phyloP scores from a whole-genome alignment of 2,797 vertebrate species.

The Champsocephalus gunnari region DNA sequence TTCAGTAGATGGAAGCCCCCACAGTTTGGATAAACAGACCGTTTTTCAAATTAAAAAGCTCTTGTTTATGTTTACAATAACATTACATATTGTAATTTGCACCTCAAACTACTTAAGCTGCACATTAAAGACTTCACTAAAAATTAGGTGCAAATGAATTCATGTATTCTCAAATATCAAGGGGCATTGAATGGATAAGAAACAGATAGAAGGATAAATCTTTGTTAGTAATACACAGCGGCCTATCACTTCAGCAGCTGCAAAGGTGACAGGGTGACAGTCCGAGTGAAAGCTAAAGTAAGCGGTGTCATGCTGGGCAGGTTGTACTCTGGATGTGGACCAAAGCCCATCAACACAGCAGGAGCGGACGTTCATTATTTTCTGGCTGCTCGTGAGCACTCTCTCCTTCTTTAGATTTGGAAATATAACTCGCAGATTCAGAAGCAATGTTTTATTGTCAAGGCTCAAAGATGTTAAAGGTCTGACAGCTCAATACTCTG shows the following conservation, averaged over 20 bases:
- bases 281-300: conserved; percentile 41
- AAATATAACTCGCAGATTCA: conserved; percentile 23
- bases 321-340: conserved; percentile 47
- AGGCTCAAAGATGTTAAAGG: conserved; percentile 5
- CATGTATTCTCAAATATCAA: background rate
- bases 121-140: background rate
- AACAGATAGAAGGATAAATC: conserved; percentile 8
- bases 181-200: background rate
- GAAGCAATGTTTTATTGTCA: background rate
- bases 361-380: conserved; percentile 47
- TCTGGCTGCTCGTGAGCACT: conserved; percentile 17
- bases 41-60: too few relatives aligned
- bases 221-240: conserved; percentile 25
- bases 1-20: too few relatives aligned
- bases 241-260: conserved; percentile 37
- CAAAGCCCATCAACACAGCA: conserved; percentile 58
- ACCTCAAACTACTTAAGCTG: background rate
- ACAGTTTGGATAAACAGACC: too few relatives aligned
- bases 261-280: conserved; percentile 47
- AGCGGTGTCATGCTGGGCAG: conserved; percentile 41
- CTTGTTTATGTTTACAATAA: too few relatives aligned
- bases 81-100: background rate
- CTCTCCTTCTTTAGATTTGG: conserved; percentile 22
- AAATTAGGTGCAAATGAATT: background rate
- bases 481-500: conserved; percentile 17